phyloP scores from a whole-genome alignment of 2,888 invertebrate genomes.

The Hyalella azteca region DNA sequence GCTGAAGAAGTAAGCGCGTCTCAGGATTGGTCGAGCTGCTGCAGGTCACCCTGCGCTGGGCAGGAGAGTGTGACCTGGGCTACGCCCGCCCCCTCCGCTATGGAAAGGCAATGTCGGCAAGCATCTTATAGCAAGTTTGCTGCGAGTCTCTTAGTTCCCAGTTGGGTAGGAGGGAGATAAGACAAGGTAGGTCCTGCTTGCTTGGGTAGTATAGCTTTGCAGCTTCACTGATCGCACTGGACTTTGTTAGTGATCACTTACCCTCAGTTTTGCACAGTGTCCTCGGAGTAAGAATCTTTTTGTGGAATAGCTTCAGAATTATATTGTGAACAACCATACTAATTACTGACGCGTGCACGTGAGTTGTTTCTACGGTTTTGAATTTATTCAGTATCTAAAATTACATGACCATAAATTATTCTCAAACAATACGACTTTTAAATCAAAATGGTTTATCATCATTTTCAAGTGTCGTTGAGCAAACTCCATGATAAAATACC shows the following conservation, averaged over 20 bases:
- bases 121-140: conserved; percentile 36
- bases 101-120: conserved; percentile 27
- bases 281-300: background rate
- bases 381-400: no score
- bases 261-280: background rate
- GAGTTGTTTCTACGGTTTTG: background rate
- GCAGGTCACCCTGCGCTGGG: conserved; percentile 15
- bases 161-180: conserved; percentile 34
- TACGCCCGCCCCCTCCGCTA: conserved; percentile 8
- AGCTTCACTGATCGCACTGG: no score
- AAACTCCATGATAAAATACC: no score
- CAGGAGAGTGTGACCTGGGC: conserved; percentile 6
- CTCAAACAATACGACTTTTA: no score
- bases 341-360: background rate
- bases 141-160: conserved; percentile 7
- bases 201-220: background rate
- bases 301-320: background rate
- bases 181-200: conserved; percentile 30
- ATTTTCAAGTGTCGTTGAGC: no score
- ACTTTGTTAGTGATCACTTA: background rate
- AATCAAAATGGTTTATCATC: no score
- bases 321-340: background rate
- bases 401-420: no score
- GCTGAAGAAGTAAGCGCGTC: background rate
- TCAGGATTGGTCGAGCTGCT: conserved; percentile 12